phyloP scores from a whole-genome alignment of 2,888 invertebrate species.

The Acleris holmiana region DNA sequence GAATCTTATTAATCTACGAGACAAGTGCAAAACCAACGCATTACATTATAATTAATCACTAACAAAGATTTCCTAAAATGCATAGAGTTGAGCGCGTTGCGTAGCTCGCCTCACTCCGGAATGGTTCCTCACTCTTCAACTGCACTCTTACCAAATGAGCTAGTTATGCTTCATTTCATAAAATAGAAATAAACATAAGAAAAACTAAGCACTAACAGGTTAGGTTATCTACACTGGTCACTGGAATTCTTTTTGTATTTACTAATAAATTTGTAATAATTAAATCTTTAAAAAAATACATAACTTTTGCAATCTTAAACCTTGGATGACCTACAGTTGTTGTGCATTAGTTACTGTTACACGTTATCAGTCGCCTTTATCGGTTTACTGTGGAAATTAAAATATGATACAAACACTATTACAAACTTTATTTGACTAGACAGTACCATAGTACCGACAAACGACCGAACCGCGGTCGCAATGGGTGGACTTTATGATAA shows the following conservation, averaged over 20 bases:
- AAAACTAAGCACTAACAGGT: slow-evolving; percentile 32
- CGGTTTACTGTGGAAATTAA: slow-evolving; percentile 63
- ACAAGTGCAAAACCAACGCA: slow-evolving; percentile 53
- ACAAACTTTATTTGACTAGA: slow-evolving; percentile 81
- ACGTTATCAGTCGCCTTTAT: slow-evolving; percentile 57
- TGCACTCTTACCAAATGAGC: slow-evolving; percentile 20
- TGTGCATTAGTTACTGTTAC: slow-evolving; percentile 42
- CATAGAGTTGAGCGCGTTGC: slow-evolving; percentile 11
- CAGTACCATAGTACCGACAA: slow-evolving; percentile 78
- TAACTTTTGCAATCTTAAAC: slow-evolving; percentile 24
- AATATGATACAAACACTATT: slow-evolving; percentile 75
- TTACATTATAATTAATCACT: slow-evolving; percentile 44
- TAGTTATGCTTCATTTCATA: slow-evolving; percentile 20
- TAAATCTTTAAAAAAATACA: slow-evolving; percentile 33
- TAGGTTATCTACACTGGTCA: slow-evolving; percentile 28
- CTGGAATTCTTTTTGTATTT: slow-evolving; percentile 25
- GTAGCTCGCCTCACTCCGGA: slow-evolving; percentile 4
- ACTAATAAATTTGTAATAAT: slow-evolving; percentile 24
- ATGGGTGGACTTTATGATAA: slow-evolving; percentile 64
- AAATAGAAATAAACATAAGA: slow-evolving; percentile 20
- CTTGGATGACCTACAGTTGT: slow-evolving; percentile 39
- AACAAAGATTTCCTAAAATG: slow-evolving; percentile 48
- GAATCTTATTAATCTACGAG: slow-evolving; percentile 59
- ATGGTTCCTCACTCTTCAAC: slow-evolving; percentile 22
- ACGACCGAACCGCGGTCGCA: slow-evolving; percentile 61